Percentiles rank a stretch among this genome's conserved stretches.
phyloP scores from a whole-genome alignment of 2,113 vertebrate genomes.

The Piaya cayana region DNA sequence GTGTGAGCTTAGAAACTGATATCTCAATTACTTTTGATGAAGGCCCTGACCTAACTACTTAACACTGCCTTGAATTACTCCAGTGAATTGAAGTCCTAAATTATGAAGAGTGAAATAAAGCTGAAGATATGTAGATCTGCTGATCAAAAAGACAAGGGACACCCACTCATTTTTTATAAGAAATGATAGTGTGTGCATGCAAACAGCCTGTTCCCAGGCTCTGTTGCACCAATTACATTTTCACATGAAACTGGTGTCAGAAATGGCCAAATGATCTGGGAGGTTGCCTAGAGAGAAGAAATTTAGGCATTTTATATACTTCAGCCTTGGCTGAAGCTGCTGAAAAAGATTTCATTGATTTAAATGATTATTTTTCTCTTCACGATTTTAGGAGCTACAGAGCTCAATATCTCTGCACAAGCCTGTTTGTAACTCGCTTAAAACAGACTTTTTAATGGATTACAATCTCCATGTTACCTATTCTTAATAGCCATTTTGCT shows the following conservation, averaged over 20 bases:
- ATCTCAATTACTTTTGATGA: not conserved
- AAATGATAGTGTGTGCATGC: not conserved
- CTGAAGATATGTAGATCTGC: not conserved
- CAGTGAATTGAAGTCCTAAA: not conserved
- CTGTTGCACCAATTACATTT: not conserved
- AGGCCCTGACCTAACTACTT: not conserved
- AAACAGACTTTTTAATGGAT: not conserved
- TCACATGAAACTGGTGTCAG: not conserved
- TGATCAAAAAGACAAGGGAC: fast-evolving
- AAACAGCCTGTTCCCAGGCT: not conserved
- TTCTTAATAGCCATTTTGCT: not conserved
- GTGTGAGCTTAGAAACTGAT: not conserved
- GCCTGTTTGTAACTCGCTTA: not conserved
- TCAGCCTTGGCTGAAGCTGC: not conserved
- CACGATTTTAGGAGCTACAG: not conserved
- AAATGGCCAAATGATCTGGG: not conserved
- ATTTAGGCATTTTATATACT: constrained; percentile 15
- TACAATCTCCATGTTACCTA: not conserved
- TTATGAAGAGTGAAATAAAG: not conserved
- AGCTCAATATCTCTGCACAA: not conserved
- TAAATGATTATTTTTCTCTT: not conserved
- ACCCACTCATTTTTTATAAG: fast-evolving
- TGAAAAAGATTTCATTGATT: not conserved
- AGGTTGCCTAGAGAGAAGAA: not conserved
- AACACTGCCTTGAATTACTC: not conserved